Evolutionary conservation across 2,888 invertebrate genomes (phyloP).

Genomic region (Neuroscelio doddi): DNA sequence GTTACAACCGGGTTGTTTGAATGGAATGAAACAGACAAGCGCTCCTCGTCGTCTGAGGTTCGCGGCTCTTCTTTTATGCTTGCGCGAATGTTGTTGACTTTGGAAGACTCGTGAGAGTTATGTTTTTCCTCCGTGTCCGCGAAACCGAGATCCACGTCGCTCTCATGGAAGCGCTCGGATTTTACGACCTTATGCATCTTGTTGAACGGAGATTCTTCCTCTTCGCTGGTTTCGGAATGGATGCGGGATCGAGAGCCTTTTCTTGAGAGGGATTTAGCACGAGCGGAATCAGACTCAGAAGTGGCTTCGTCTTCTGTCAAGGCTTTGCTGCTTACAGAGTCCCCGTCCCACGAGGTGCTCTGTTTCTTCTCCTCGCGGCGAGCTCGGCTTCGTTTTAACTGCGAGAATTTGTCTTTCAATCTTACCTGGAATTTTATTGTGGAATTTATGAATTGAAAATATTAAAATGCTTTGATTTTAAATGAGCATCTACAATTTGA

Average conservation of each 20-base stretch:
- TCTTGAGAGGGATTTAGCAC: constrained; percentile 75
- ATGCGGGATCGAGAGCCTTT: constrained; percentile 83
- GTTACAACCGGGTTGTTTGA: constrained; percentile 56
- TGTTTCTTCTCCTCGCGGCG: constrained; percentile 92
- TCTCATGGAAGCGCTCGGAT: constrained; percentile 77
- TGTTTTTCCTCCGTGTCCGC: constrained; percentile 70
- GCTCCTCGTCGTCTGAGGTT: constrained; percentile 63
- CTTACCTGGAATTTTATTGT: constrained; percentile 79
- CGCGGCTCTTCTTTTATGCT: constrained; percentile 46
- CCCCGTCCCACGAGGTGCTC: constrained; percentile 91
- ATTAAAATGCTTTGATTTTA: too few relatives aligned
- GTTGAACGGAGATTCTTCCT: constrained; percentile 77
- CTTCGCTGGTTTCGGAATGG: constrained; percentile 85
- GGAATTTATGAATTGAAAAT: too few relatives aligned
- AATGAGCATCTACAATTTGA: too few relatives aligned
- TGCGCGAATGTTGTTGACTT: constrained; percentile 51
- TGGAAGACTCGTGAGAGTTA: constrained; percentile 59
- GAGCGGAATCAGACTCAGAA: constrained; percentile 72
- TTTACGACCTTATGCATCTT: constrained; percentile 74
- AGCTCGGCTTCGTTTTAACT: constrained; percentile 89
- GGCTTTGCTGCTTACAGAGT: constrained; percentile 77
- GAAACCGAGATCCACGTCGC: constrained; percentile 74
- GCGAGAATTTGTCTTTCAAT: constrained; percentile 88
- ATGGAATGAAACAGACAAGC: constrained; percentile 55
- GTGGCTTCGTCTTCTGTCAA: constrained; percentile 69